Conservation (phyloP, 2,888 invertebrate genomes). For the Aplocera efformata region DNA sequence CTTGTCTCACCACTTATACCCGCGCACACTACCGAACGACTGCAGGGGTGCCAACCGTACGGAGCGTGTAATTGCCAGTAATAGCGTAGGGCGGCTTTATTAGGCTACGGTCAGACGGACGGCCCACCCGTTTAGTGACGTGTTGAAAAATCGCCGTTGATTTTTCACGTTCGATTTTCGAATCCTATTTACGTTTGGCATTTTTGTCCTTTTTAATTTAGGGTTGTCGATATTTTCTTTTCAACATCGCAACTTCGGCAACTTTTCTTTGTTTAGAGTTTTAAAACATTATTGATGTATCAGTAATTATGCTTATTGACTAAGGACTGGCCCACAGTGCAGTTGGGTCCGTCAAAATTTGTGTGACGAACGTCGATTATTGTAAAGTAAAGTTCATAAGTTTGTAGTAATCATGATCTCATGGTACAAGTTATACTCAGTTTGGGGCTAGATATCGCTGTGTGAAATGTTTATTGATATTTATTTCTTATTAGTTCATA, state of each 20-base stretch:
- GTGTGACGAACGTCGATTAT: no score
- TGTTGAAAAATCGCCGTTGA: slow-evolving; percentile 35
- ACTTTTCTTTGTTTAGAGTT: not conserved
- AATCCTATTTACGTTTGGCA: slow-evolving; percentile 3
- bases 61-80: slow-evolving; percentile 48
- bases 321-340: no score
- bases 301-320: no score
- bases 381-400: no score
- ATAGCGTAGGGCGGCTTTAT: slow-evolving; percentile 40
- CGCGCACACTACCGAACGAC: slow-evolving; percentile 31
- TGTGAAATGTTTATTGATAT: no score
- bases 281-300: no score
- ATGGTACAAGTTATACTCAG: no score
- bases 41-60: slow-evolving; percentile 60
- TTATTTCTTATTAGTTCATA: no score
- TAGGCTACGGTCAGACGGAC: slow-evolving; percentile 35
- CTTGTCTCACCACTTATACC: slow-evolving; percentile 33
- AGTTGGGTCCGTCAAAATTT: no score
- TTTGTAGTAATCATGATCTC: no score
- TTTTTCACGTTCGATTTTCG: slow-evolving; percentile 26
- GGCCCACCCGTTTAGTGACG: slow-evolving; percentile 34
- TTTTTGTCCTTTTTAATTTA: slow-evolving; percentile 1
- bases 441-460: no score
- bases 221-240: not conserved
- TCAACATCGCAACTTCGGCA: not conserved